Conservation (phyloP, 2,888 invertebrate species). For the Agrotis segetum region DNA sequence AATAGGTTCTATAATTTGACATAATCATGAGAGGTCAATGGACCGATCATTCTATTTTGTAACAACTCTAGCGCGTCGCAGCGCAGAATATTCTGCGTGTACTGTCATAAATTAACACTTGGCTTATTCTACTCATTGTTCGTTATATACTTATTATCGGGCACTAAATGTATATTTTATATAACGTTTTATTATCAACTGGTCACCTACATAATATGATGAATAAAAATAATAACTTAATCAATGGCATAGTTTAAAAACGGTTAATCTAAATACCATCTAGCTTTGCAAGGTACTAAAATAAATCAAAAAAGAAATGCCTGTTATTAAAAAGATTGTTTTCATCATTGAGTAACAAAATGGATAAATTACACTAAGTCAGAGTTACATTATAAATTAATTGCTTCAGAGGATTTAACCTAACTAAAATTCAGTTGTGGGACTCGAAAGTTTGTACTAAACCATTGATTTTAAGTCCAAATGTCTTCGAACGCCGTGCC, state of each 20-base stretch:
- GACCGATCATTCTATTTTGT: slow-evolving; percentile 15
- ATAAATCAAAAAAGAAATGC: slow-evolving; percentile 63
- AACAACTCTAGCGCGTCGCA: slow-evolving; percentile 10
- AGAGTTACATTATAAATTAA: slow-evolving; percentile 61
- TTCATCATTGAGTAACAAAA: slow-evolving; percentile 55
- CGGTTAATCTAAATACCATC: slow-evolving; percentile 55
- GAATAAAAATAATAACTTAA: slow-evolving; percentile 48
- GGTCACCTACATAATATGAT: slow-evolving; percentile 46
- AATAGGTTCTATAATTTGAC: slow-evolving; percentile 20
- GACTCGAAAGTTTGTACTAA: slow-evolving; percentile 67
- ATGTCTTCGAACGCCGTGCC: slow-evolving; percentile 31
- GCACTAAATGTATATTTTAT: slow-evolving; percentile 36
- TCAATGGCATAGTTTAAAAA: slow-evolving; percentile 58
- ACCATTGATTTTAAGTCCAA: slow-evolving; percentile 57
- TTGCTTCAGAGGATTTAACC: slow-evolving; percentile 49
- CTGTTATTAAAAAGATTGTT: slow-evolving; percentile 48
- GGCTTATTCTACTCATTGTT: slow-evolving; percentile 57
- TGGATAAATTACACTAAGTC: slow-evolving; percentile 55
- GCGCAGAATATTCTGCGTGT: neutral
- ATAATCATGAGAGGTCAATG: slow-evolving; percentile 17
- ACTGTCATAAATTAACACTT: slow-evolving; percentile 43
- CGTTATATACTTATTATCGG: slow-evolving; percentile 25
- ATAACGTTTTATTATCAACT: slow-evolving; percentile 53
- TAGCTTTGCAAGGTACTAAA: slow-evolving; percentile 40
- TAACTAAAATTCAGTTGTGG: slow-evolving; percentile 50